Conservation (phyloP, 2,113 vertebrate species). For the Reinhardtius hippoglossoides region DNA sequence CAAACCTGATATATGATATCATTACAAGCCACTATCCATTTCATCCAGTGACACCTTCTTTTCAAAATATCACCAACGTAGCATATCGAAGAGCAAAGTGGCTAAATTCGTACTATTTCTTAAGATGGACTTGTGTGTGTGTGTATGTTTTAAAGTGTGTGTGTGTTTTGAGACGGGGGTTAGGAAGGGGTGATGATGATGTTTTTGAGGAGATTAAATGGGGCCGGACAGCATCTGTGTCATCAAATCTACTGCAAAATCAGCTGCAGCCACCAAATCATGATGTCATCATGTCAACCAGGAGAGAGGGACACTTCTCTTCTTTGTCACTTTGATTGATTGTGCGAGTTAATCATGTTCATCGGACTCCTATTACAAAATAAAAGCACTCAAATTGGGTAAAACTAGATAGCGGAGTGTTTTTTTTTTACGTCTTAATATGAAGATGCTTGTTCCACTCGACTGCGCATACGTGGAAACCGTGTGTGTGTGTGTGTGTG, state of each 20-base stretch:
- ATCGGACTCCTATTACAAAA: slow-evolving; percentile 31
- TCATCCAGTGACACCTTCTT: slow-evolving; percentile 1
- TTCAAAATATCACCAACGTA: not conserved
- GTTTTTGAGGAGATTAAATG: slow-evolving; percentile 59
- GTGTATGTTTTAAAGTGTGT: not conserved
- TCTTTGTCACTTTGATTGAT: slow-evolving; percentile 52
- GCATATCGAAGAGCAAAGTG: not conserved
- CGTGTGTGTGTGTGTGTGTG: slow-evolving; percentile 9
- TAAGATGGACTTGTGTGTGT: not conserved
- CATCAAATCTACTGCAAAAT: slow-evolving; percentile 46
- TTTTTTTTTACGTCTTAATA: not conserved
- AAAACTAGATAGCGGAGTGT: slow-evolving; percentile 2
- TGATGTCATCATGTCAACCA: slow-evolving; percentile 68
- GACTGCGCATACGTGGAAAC: not conserved
- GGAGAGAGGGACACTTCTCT: slow-evolving; percentile 29
- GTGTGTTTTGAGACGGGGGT: not conserved
- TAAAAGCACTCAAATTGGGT: slow-evolving; percentile 19
- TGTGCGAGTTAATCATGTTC: slow-evolving; percentile 31
- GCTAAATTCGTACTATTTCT: slow-evolving; percentile 17
- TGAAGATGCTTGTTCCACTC: not conserved
- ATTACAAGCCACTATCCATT: slow-evolving; percentile 50
- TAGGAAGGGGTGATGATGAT: slow-evolving; percentile 33
- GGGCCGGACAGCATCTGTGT: slow-evolving; percentile 65
- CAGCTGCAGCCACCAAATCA: slow-evolving; percentile 61
- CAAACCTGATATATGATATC: slow-evolving; percentile 46